These are phyloP conservation scores for Dryas iulia DNA, from an alignment of 1,140 invertebrate genomes.

Conservation along the genomic window DNA sequence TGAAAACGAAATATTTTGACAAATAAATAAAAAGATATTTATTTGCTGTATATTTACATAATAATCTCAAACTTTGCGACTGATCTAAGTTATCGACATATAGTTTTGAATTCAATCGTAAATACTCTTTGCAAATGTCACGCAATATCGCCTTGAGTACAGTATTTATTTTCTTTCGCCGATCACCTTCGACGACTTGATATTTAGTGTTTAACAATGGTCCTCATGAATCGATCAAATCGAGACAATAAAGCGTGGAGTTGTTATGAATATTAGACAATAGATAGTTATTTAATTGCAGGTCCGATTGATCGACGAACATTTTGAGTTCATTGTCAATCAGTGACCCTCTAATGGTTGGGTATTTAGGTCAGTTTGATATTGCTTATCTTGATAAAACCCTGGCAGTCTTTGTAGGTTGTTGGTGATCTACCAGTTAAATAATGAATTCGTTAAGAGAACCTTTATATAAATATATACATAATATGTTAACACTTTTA, in stretches of 20 bases:
- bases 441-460: not conserved
- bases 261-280: slow-evolving; percentile 45
- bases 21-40: too few species aligned
- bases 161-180: slow-evolving; percentile 33
- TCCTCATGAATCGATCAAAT: slow-evolving; percentile 31
- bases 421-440: not conserved
- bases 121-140: slow-evolving; percentile 41
- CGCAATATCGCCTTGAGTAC: slow-evolving; percentile 42
- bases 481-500: too few species aligned
- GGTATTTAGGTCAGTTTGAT: slow-evolving; percentile 51
- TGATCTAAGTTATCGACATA: slow-evolving; percentile 1
- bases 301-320: slow-evolving; percentile 42
- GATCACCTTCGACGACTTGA: slow-evolving; percentile 23
- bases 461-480: not conserved
- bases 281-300: slow-evolving; percentile 36
- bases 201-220: slow-evolving; percentile 35
- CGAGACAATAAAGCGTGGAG: slow-evolving; percentile 35
- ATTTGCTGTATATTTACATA: slow-evolving; percentile 55
- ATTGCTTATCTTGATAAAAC: slow-evolving; percentile 34
- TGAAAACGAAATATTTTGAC: too few species aligned
- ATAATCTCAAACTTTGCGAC: slow-evolving; percentile 48
- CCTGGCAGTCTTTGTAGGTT: not conserved
- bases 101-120: slow-evolving; percentile 21
- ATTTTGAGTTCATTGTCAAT: slow-evolving; percentile 74
- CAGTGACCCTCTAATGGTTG: slow-evolving; percentile 46